Evolutionary conservation across 2,888 invertebrate genomes (phyloP), one percentile per base, ranked within the genome.

Genomic region (Machimus rusticus): DNA sequence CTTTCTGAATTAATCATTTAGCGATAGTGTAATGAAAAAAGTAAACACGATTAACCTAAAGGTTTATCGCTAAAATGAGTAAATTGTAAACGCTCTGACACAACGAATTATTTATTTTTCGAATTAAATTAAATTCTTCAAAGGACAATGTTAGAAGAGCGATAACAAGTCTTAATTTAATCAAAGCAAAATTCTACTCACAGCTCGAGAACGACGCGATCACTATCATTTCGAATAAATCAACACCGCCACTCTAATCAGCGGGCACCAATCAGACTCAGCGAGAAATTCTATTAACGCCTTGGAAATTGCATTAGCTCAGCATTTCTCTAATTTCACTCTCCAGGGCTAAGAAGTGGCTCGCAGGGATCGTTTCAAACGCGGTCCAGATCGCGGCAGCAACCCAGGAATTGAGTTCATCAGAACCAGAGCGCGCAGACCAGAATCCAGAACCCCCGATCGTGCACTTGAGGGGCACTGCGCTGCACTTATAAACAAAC

Each of bases 271-370:
- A 39, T 43, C 78, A 34, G n/a, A 28, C n/a, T 1, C 28, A 34
- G 79, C 23, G 34, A 31, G 81, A 81, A 81, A 57, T 81, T 55
- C 31, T 37, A 55, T 81, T 55, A 81, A 81, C 81, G 81, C 51
- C 55, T 51, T 55, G 55, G 34, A 55, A 81, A 81, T 81, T 81
- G 51, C 51, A 81, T 81, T 81, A 81, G 28, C 81, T 81, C 81
- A 81, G 81, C 81, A 81, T 55, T 81, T 81, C 81, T 81, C 39
- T 81, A 81, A 81, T 57, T 81, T 81, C 51, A 55, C 34, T 81
- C 81, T 81, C 31, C 55, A 34, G 51, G 28, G 79, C 28, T 46
- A 66, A 23, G 57, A 76, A 76, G 39, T 57, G 19, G 74, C 16
- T 34, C 5, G 19, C 37, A 39, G 43, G 9, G 78, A 78, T 39